These are phyloP conservation scores for Pelecanoides urinatrix DNA, from an alignment of 2,113 vertebrate species.

Conservation along the genomic window DNA sequence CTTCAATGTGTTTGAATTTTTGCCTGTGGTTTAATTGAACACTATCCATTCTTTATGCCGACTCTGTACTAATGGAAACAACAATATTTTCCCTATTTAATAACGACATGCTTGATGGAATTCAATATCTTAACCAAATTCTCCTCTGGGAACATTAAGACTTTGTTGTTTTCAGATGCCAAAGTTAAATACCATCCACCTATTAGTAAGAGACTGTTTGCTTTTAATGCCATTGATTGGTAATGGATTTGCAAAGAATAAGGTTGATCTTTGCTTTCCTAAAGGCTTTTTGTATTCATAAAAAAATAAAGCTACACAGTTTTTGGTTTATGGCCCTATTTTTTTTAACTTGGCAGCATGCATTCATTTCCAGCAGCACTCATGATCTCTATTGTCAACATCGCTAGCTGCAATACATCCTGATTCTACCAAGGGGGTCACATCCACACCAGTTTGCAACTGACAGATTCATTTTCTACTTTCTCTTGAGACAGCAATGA, in stretches of 20 bases:
- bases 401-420: conserved; percentile 23
- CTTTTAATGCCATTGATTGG: conserved; percentile 8
- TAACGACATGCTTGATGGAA: conserved; percentile 11
- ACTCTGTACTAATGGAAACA: conserved; percentile 17
- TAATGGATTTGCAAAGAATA: conserved; percentile 22
- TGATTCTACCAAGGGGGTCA: conserved; percentile 49
- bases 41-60: neutral
- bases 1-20: conserved; percentile 5
- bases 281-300: neutral
- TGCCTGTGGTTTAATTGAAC: conserved; percentile 18
- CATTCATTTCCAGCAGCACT: neutral
- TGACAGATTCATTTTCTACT: conserved; percentile 73
- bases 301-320: neutral
- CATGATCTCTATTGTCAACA: neutral
- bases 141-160: conserved; percentile 32
- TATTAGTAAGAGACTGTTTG: neutral
- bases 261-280: neutral
- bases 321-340: neutral
- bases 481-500: conserved; percentile 71
- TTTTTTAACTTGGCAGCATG: neutral
- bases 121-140: conserved; percentile 39
- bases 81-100: conserved; percentile 37
- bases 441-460: conserved; percentile 47
- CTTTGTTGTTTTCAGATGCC: neutral
- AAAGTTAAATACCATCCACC: conserved; percentile 23